A percentile compares a stretch with the other conserved stretches of the same genome.
Evolutionary conservation across 2,797 vertebrate genomes (phyloP).

Genomic region (Telmatherina bonti): DNA sequence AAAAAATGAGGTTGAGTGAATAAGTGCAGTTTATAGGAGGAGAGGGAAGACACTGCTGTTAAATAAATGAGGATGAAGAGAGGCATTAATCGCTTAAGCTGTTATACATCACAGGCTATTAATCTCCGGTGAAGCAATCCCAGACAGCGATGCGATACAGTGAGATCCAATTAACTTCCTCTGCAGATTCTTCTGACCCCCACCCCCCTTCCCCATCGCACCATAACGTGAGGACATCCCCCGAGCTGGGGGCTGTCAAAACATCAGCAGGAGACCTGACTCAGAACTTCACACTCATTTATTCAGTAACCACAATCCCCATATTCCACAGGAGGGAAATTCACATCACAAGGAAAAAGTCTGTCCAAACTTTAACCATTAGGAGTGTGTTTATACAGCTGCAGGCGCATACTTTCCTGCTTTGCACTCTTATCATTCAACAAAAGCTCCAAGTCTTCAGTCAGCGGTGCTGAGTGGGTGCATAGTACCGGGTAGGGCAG

Average conservation of each 20-base stretch:
- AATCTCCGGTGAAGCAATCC: constrained; percentile 63
- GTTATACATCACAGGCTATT: constrained; percentile 67
- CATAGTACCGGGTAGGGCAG: constrained; percentile 16
- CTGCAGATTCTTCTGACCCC: constrained; percentile 41
- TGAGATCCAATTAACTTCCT: constrained; percentile 75
- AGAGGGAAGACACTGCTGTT: constrained; percentile 26
- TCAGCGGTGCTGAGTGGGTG: constrained; percentile 39
- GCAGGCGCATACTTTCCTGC: constrained; percentile 55
- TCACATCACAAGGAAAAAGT: constrained; percentile 32
- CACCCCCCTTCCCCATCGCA: constrained; percentile 1
- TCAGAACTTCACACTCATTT: constrained; percentile 44
- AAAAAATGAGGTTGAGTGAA: constrained; percentile 13
- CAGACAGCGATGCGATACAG: constrained; percentile 61
- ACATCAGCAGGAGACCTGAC: constrained; percentile 49
- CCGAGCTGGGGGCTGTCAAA: constrained; percentile 39
- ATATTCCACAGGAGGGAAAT: constrained; percentile 18
- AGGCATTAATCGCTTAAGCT: constrained; percentile 60
- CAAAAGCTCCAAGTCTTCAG: constrained; percentile 45
- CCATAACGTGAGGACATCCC: constrained; percentile 40
- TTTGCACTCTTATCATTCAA: constrained; percentile 56
- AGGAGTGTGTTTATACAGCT: constrained; percentile 75
- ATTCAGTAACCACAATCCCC: constrained; percentile 33
- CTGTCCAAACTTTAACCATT: constrained; percentile 32
- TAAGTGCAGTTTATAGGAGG: constrained; percentile 22
- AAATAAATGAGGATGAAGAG: constrained; percentile 62